phyloP scores from a whole-genome alignment of 2,888 invertebrate genomes.

The Nomada fabriciana region DNA sequence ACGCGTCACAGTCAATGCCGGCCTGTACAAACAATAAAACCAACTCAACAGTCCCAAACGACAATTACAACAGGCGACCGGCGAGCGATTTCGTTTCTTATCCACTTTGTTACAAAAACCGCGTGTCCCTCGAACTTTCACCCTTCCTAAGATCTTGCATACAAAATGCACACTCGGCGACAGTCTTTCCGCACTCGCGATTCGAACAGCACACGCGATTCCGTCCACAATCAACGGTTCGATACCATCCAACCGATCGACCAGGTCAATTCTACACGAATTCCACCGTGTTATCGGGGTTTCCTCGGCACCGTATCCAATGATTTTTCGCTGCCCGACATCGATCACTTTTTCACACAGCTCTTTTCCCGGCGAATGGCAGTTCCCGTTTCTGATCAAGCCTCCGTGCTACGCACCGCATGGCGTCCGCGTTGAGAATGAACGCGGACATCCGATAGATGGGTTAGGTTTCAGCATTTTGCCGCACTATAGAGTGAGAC shows the following conservation, averaged over 20 bases:
- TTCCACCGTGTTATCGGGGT: conserved; percentile 31
- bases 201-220: background rate
- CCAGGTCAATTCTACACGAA: background rate
- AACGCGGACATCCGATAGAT: conserved; percentile 81
- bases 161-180: no score
- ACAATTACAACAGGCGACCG: background rate
- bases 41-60: background rate
- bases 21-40: conserved; percentile 6
- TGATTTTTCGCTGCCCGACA: conserved; percentile 13
- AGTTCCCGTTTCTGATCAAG: conserved; percentile 62
- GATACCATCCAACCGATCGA: background rate
- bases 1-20: conserved; percentile 25
- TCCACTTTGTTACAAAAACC: background rate
- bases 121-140: background rate
- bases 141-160: no score
- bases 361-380: conserved; percentile 27
- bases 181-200: background rate
- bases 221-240: background rate
- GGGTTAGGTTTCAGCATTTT: conserved; percentile 78
- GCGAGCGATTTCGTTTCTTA: no score
- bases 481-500: conserved; percentile 65
- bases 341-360: conserved; percentile 52
- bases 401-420: conserved; percentile 82
- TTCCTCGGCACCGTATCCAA: conserved; percentile 32
- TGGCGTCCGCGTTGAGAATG: conserved; percentile 82